Evolutionary conservation across 2,113 vertebrate genomes (phyloP), one percentile per base, ranked within the genome.

Genomic region (Rostratula benghalensis): DNA sequence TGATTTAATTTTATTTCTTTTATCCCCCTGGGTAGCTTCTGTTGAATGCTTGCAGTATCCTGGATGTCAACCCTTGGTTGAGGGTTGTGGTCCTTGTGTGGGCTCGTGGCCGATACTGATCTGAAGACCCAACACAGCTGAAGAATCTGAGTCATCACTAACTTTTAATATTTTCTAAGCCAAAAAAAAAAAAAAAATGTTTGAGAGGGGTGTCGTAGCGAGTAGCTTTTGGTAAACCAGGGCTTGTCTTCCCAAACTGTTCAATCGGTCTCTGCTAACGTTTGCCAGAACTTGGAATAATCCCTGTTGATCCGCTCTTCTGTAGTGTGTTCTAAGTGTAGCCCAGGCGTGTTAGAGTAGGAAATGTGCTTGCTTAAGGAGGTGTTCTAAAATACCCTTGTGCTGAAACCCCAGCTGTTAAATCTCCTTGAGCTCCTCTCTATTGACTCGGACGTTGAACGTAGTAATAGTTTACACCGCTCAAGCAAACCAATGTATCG

Each of bases 261-360:
- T 95, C 70, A 4, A 20, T 78, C 69, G 25, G 51, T 37, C 68
- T 83, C 78, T 77, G 57, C 71, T 92, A 87, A 90, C 74, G 19
- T 81, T 94, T 84, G 64, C 88, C 79, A 46, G 90, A 83, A 79
- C 79, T 90, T 73, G 81, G 75, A 94, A 60, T 61, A 90, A 92
- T 92, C 86, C 68, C 59, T 0, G 81, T 70, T 37, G 41, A 11
- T 84, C 65, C 0, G 0, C 74, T 93, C 77, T 63, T n/a, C 69
- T 53, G 7, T 56, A 31, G 87, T 2, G 0, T 45, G 64, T 82
- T 95, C 15, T 30, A 71, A 33, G 27, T 71, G 87, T 82, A 79
- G 74, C 2, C 3, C 43, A 37, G 82, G 79, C 21, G 2, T 61
- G 50, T 56, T 67, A 67, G 78, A 94, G 61, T 79, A 76, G 82